Evolutionary conservation across 2,797 vertebrate genomes (phyloP).

Genomic region (Anas acuta): DNA sequence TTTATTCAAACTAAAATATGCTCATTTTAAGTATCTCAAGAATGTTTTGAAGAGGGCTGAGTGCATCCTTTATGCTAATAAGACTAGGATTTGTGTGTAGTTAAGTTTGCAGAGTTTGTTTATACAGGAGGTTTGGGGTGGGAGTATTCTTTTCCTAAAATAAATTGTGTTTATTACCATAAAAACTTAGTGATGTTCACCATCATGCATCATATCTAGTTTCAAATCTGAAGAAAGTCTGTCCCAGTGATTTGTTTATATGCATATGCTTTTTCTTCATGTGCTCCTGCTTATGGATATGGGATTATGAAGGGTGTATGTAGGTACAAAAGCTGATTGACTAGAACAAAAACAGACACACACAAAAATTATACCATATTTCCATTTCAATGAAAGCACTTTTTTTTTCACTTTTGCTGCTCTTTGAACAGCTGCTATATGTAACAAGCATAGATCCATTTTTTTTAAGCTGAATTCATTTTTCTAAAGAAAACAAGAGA

Average conservation of each 20-base stretch:
- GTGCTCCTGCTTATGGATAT: neutral
- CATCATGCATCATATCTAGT: neutral
- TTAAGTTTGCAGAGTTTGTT: neutral
- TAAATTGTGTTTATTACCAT: neutral
- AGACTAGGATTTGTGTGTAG: neutral
- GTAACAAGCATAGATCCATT: neutral
- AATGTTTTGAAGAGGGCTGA: neutral
- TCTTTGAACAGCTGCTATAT: neutral
- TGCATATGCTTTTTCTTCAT: neutral
- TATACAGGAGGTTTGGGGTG: neutral
- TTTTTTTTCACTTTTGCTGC: neutral
- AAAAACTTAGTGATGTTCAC: neutral
- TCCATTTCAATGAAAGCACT: neutral
- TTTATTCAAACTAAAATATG: neutral
- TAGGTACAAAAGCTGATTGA: neutral
- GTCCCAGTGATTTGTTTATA: neutral
- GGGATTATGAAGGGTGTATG: neutral
- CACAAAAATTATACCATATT: neutral
- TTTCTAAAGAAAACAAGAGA: neutral
- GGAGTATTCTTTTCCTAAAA: neutral
- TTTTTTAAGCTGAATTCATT: constrained; percentile 1
- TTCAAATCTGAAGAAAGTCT: neutral
- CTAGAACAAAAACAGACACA: neutral
- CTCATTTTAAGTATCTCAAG: neutral
- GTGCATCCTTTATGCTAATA: neutral